These are phyloP conservation scores for Lingula anatina DNA, from an alignment of 2,888 invertebrate species.

Conservation along the genomic window DNA sequence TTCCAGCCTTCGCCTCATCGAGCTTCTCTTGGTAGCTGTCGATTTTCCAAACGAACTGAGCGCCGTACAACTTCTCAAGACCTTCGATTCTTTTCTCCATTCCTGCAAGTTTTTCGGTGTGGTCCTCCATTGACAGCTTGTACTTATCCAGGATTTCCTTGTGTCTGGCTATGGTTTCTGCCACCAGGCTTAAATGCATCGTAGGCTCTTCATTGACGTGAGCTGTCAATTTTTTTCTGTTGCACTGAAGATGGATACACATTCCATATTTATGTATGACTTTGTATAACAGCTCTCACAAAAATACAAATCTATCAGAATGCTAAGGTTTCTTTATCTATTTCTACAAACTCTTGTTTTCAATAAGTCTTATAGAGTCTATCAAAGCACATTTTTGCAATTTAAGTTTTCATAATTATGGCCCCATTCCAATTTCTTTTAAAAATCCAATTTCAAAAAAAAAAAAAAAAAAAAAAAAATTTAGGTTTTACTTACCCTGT, in stretches of 20 bases:
- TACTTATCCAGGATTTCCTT: constrained; percentile 24
- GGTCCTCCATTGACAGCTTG: constrained; percentile 18
- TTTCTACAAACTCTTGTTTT: too few species aligned
- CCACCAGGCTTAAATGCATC: constrained; percentile 41
- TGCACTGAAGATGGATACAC: constrained; percentile 32
- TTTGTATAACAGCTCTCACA: too few species aligned
- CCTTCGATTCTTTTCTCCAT: constrained; percentile 27
- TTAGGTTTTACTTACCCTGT: constrained; percentile 11
- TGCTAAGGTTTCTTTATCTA: too few species aligned
- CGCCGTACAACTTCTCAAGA: constrained; percentile 48
- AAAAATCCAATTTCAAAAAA: too few species aligned
- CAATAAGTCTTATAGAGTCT: too few species aligned
- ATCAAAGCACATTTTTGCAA: too few species aligned
- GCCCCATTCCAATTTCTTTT: too few species aligned
- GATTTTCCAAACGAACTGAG: constrained; percentile 51
- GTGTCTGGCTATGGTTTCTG: constrained; percentile 38
- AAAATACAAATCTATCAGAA: too few species aligned
- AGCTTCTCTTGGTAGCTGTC: constrained; percentile 39
- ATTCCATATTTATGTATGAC: too few species aligned
- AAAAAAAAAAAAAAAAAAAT: background rate
- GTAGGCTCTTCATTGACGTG: constrained; percentile 47
- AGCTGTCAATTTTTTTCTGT: constrained; percentile 35
- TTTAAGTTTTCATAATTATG: too few species aligned
- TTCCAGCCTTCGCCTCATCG: constrained; percentile 45
- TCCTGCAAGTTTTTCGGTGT: constrained; percentile 8